Evolutionary conservation across 2,888 invertebrate species (phyloP), one percentile per base, ranked within the genome.

Genomic region (Mesorhabditis sp.): DNA sequence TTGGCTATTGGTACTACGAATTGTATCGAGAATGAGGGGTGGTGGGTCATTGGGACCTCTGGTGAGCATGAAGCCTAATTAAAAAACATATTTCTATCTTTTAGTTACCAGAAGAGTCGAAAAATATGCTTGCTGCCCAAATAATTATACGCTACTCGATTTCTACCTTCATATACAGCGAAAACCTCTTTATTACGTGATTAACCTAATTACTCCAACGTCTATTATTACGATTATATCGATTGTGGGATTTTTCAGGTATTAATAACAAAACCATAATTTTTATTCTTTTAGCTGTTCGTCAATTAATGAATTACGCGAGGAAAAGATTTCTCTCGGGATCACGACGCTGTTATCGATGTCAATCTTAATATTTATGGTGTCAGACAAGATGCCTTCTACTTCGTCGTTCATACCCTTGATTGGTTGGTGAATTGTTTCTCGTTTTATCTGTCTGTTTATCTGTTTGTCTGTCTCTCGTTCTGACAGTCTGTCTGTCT

Each of bases 321-420:
- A 83, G 67, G 83, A 83, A 71, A 81, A 83, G 71, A 81, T 83
- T 62, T 80, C 80, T 4, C 74, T 83, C 42, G 83, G 83, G 7
- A 83, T 83, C 66, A 83, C 83, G 4, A 83, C 83, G 1, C 71
- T 83, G 2, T 74, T 78, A 10, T 76, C 87, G 4, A 87, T 87
- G 81, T 86, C 87, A 2, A 87, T 88, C 69, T 86, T 88, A 72
- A 86, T 87, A 84, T 83, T 88, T 70, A 84, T 87, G 70, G 79
- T 79, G 0, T 74, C 75, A 13, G 79, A 79, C 72, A 86, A 86
- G 69, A 87, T 87, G 87, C 88, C 88, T 0, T 86, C 87, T 4
- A 87, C 87, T 0, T 87, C 87, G 3, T 87, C 87, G 62, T 86
- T 86, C 76, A 86, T 88, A 50, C 88, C 88, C 4, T 81, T 88